Evolutionary conservation across 2,888 invertebrate genomes (phyloP).

Genomic region (Nomada ferruginata): DNA sequence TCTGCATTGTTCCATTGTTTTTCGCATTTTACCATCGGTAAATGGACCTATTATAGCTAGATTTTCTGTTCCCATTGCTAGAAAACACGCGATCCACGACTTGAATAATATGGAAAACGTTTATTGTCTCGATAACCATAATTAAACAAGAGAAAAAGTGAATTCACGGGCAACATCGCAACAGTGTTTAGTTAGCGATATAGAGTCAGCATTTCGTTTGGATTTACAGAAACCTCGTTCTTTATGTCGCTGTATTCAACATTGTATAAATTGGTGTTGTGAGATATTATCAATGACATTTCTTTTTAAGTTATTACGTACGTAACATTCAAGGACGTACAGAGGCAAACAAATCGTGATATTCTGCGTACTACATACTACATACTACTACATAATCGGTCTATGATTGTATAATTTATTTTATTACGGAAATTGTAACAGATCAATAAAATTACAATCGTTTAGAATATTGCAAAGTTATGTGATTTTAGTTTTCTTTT

Average conservation of each 20-base stretch:
- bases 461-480: background rate
- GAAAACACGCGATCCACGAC: conserved; percentile 24
- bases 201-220: conserved; percentile 33
- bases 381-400: conserved; percentile 27
- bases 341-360: conserved; percentile 68
- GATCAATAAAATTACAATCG: background rate
- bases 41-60: conserved; percentile 59
- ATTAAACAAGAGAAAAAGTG: conserved; percentile 36
- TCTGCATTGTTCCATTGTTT: conserved; percentile 74
- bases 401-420: background rate
- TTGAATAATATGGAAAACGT: conserved; percentile 25
- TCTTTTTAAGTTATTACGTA: conserved; percentile 28
- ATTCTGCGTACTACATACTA: conserved; percentile 38
- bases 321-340: conserved; percentile 73
- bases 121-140: conserved; percentile 38
- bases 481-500: background rate
- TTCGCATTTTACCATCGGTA: conserved; percentile 76
- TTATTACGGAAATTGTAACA: background rate
- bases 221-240: conserved; percentile 3
- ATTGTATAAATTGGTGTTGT: background rate
- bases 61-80: conserved; percentile 42
- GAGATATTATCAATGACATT: background rate
- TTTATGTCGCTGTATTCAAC: background rate
- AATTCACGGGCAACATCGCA: conserved; percentile 40
- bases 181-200: conserved; percentile 49